Evolutionary conservation across 2,888 invertebrate species (phyloP).

Genomic region (Eurytoma californica): DNA sequence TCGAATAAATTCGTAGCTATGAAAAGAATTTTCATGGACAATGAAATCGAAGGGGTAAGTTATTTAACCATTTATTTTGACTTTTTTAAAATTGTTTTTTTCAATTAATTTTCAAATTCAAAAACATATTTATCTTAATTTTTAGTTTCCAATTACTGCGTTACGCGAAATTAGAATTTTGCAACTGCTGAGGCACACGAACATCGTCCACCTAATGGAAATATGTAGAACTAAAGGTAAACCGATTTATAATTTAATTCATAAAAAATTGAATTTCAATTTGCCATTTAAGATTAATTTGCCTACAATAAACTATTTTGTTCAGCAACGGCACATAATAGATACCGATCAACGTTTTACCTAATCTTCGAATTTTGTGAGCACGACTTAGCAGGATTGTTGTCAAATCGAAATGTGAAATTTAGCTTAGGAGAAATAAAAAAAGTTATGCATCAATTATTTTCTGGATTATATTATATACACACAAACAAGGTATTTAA

Average conservation of each 20-base stretch:
- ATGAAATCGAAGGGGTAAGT: slow-evolving; percentile 97
- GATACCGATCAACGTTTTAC: slow-evolving; percentile 90
- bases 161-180: slow-evolving; percentile 96
- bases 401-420: slow-evolving; percentile 94
- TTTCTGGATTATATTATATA: slow-evolving; percentile 95
- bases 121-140: slow-evolving; percentile 57
- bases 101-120: background rate
- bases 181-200: slow-evolving; percentile 95
- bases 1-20: slow-evolving; percentile 95
- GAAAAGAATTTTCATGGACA: slow-evolving; percentile 99
- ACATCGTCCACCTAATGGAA: slow-evolving; percentile 97
- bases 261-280: background rate
- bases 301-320: slow-evolving; percentile 32
- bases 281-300: background rate
- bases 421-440: slow-evolving; percentile 97
- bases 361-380: slow-evolving; percentile 98
- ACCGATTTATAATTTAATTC: slow-evolving; percentile 37
- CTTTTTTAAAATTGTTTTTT: background rate
- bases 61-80: background rate
- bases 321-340: slow-evolving; percentile 79
- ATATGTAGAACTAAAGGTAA: slow-evolving; percentile 95
- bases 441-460: slow-evolving; percentile 90
- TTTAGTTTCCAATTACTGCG: slow-evolving; percentile 97
- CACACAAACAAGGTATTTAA: slow-evolving; percentile 89
- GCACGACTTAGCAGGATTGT: slow-evolving; percentile 94